Conservation (phyloP, 53 echinoderm and acorn worm genomes). For the Antedon mediterranea region DNA sequence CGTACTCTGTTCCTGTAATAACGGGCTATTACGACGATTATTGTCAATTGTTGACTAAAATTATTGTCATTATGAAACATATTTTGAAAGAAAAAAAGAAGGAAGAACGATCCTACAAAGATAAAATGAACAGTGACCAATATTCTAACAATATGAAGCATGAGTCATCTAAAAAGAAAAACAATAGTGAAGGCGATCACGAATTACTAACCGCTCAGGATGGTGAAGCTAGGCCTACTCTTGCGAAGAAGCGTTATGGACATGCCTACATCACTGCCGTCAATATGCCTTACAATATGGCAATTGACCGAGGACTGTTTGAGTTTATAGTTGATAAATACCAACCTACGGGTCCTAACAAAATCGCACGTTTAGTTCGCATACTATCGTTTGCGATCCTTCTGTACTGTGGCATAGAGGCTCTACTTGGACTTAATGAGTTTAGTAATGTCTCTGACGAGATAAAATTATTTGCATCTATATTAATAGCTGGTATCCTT, state of each 20-base stretch:
- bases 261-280: background rate
- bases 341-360: background rate
- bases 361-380: background rate
- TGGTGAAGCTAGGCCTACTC: background rate
- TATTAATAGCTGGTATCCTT: background rate
- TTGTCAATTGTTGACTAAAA: background rate
- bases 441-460: background rate
- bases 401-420: background rate
- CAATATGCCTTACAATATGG: background rate
- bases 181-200: background rate
- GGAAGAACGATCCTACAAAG: background rate
- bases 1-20: background rate
- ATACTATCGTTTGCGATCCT: background rate
- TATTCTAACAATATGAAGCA: no score
- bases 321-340: background rate
- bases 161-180: background rate
- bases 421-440: background rate
- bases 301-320: background rate
- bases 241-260: background rate
- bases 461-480: background rate
- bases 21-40: background rate
- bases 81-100: background rate
- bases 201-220: no score
- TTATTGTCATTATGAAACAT: background rate
- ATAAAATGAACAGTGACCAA: background rate